Conservation (phyloP, 2,888 invertebrate species). For the Agrilus mali region DNA sequence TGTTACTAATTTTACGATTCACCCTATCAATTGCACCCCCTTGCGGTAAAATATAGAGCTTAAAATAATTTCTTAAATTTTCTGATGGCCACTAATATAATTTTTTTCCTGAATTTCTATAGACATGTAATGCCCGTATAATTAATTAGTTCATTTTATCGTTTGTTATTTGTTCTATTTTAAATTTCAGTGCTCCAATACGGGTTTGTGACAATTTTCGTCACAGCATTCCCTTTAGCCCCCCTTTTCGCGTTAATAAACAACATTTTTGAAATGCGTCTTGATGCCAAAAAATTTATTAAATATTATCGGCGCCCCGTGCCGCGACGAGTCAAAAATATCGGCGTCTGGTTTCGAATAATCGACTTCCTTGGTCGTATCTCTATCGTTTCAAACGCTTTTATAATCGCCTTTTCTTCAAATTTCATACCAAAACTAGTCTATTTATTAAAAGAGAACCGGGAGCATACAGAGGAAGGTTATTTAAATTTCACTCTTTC, state of each 20-base stretch:
- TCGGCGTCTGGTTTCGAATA: slow-evolving; percentile 70
- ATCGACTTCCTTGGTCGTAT: slow-evolving; percentile 61
- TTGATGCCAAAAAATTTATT: slow-evolving; percentile 72
- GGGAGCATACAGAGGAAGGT: slow-evolving; percentile 40
- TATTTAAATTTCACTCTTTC: slow-evolving; percentile 60
- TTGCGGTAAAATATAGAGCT: no score
- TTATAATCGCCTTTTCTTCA: slow-evolving; percentile 68
- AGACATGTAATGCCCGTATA: no score
- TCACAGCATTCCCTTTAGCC: slow-evolving; percentile 74
- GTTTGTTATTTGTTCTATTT: neutral
- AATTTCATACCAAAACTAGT: slow-evolving; percentile 70
- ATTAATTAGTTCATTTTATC: neutral
- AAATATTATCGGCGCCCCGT: slow-evolving; percentile 61
- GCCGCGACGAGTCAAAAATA: slow-evolving; percentile 58
- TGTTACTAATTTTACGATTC: no score
- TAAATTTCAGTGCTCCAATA: slow-evolving; percentile 60
- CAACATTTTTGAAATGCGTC: slow-evolving; percentile 70
- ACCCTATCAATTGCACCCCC: no score
- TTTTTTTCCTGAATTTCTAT: no score
- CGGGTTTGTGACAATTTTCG: slow-evolving; percentile 77
- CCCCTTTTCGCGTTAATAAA: slow-evolving; percentile 72
- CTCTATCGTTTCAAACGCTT: slow-evolving; percentile 66
- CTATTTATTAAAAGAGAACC: slow-evolving; percentile 44
- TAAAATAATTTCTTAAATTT: no score
- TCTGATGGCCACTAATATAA: no score